These are phyloP conservation scores for Strigamia maritima DNA, from an alignment of 2,888 invertebrate genomes.

Conservation along the genomic window DNA sequence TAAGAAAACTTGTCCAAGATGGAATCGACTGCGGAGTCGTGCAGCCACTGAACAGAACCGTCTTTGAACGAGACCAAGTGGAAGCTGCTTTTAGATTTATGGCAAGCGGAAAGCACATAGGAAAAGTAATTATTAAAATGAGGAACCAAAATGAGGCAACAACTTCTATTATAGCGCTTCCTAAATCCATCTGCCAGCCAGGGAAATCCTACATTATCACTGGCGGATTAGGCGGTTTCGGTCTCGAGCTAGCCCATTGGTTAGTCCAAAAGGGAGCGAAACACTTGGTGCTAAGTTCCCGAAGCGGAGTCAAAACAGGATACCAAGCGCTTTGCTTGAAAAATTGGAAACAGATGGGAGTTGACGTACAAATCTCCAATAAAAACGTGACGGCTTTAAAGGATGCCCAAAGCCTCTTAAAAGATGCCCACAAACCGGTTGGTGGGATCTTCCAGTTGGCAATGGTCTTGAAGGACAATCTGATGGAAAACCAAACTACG, in stretches of 20 bases:
- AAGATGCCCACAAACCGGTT: not conserved
- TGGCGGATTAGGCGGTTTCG: constrained; percentile 59
- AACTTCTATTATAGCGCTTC: no score
- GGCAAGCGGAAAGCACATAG: constrained; percentile 96
- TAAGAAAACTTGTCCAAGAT: constrained; percentile 72
- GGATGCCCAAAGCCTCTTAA: not conserved
- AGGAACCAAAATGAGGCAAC: constrained; percentile 67
- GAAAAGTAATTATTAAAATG: constrained; percentile 87
- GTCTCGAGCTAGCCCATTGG: constrained; percentile 55
- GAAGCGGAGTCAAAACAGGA: constrained; percentile 54
- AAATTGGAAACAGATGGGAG: constrained; percentile 50
- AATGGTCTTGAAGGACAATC: not conserved
- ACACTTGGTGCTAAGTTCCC: constrained; percentile 54
- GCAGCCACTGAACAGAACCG: constrained; percentile 79
- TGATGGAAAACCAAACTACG: constrained; percentile 70
- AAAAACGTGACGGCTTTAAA: not conserved
- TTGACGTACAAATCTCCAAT: constrained; percentile 39
- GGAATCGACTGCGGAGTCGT: constrained; percentile 88
- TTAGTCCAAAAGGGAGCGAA: constrained; percentile 55
- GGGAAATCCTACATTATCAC: constrained; percentile 40
- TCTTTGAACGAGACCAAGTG: constrained; percentile 79
- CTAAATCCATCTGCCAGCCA: constrained; percentile 54
- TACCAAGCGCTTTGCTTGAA: constrained; percentile 55
- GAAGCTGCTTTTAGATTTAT: constrained; percentile 91
- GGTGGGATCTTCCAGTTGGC: constrained; percentile 7